These are phyloP conservation scores for Tricholauxania praeusta DNA, from an alignment of 2,888 invertebrate species.

Conservation along the genomic window DNA sequence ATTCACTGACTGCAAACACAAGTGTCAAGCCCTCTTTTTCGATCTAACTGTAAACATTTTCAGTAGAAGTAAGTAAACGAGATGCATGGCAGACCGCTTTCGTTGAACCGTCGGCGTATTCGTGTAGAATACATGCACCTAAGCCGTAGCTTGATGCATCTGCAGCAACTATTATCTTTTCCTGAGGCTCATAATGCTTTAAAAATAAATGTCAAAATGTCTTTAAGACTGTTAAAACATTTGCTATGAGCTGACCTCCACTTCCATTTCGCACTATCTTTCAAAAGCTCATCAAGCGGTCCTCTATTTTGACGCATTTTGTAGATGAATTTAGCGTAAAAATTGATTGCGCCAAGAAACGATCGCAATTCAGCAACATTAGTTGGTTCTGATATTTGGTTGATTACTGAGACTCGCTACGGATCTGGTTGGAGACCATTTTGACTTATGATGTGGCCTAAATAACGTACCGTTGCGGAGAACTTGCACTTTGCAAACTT, in stretches of 20 bases:
- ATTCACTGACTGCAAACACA: constrained; percentile 56
- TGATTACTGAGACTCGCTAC: constrained; percentile 38
- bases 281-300: constrained; percentile 42
- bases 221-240: constrained; percentile 39
- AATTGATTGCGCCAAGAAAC: constrained; percentile 45
- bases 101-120: constrained; percentile 52
- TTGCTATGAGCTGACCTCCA: constrained; percentile 36
- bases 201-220: constrained; percentile 41
- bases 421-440: constrained; percentile 43
- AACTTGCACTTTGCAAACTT: constrained; percentile 43
- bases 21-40: constrained; percentile 58
- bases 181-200: constrained; percentile 44
- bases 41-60: constrained; percentile 33
- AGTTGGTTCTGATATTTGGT: constrained; percentile 42
- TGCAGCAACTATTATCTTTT: constrained; percentile 45
- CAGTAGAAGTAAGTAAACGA: constrained; percentile 49
- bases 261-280: constrained; percentile 35
- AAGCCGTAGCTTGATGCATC: constrained; percentile 47
- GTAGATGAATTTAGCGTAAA: constrained; percentile 44
- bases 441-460: constrained; percentile 31
- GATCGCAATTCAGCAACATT: constrained; percentile 45
- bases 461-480: constrained; percentile 25
- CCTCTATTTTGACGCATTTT: constrained; percentile 40
- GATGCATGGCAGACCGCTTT: constrained; percentile 56
- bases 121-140: constrained; percentile 44